Evolutionary conservation across 2,113 vertebrate genomes (phyloP), one percentile per base, ranked within the genome.

Genomic region (Triplophysa rosa): DNA sequence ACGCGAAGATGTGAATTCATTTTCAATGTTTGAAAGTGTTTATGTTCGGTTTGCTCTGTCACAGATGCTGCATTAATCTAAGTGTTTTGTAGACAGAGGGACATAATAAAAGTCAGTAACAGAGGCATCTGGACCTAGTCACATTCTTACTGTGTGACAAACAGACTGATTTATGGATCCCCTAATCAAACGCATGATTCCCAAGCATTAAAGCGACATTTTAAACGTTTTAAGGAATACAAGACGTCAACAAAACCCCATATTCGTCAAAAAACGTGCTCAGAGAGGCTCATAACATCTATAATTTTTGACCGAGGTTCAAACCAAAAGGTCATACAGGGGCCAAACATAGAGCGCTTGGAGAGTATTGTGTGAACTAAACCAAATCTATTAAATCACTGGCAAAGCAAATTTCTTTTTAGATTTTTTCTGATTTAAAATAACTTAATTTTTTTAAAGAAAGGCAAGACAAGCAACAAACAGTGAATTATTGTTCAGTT

Each of bases 91-190:
- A 54, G 69, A 26, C 40, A 10, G 69, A 40, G n/a, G 56, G 40
- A 33, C 82, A 19, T 66, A 26, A 67, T 29, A 29, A 29, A 76
- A 29, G 73, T 52, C 49, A 63, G 72, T 45, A 78, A 77, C 80
- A 73, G 70, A 70, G 70, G 62, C 78, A 85, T 85, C 84, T 85
- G 84, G 81, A 81, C 40, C 82, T 16, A 75, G 81, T 80, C 81
- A 74, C 70, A 80, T 84, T 88, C 89, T 88, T 79, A 86, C 63
- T 61, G 84, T 84, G 88, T 84, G 78, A 82, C 79, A 82, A 65
- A 79, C 49, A 74, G 63, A 78, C 67, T 68, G 79, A 86, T 81
- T 86, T 79, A 86, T 77, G 33, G 24, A 56, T 26, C 19, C 11
- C 66, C 59, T 81, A 81, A 71, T 58, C 76, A 79, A 85, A 85